A percentile compares a stretch with the other conserved stretches of the same genome.
phyloP scores from a whole-genome alignment of 2,797 vertebrate genomes.

The Pangasius mekongensis region DNA sequence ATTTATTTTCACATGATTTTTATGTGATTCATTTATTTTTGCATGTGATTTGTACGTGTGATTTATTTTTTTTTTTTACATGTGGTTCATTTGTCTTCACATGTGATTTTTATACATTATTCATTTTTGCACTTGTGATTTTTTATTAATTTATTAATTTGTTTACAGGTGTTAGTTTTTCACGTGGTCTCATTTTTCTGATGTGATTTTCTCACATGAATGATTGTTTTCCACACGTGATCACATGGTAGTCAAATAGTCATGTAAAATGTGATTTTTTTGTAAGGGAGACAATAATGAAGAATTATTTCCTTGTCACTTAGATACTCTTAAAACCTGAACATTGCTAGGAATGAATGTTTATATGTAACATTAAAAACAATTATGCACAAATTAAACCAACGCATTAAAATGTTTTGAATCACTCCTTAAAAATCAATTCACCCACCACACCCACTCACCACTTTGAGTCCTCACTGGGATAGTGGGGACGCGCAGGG shows the following conservation, averaged over 20 bases:
- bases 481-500: conserved; percentile 29
- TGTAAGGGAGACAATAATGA: background rate
- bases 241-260: background rate
- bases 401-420: background rate
- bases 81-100: background rate
- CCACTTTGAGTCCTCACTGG: conserved; percentile 65
- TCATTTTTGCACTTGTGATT: background rate
- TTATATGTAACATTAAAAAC: background rate
- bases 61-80: too few relatives aligned
- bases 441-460: conserved; percentile 12
- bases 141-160: too few relatives aligned
- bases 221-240: background rate
- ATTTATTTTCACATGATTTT: background rate
- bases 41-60: background rate
- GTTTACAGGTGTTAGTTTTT: background rate
- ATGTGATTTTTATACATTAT: background rate
- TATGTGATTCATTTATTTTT: background rate
- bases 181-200: background rate
- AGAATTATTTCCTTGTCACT: background rate
- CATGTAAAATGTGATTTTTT: background rate
- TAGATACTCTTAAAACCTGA: background rate
- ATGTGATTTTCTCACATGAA: background rate
- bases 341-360: background rate
- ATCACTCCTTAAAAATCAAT: background rate
- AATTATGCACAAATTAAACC: background rate